A percentile compares a stretch with the other conserved stretches of the same genome.
phyloP scores from a whole-genome alignment of 2,888 invertebrate species.

The Dendrolimus houi region DNA sequence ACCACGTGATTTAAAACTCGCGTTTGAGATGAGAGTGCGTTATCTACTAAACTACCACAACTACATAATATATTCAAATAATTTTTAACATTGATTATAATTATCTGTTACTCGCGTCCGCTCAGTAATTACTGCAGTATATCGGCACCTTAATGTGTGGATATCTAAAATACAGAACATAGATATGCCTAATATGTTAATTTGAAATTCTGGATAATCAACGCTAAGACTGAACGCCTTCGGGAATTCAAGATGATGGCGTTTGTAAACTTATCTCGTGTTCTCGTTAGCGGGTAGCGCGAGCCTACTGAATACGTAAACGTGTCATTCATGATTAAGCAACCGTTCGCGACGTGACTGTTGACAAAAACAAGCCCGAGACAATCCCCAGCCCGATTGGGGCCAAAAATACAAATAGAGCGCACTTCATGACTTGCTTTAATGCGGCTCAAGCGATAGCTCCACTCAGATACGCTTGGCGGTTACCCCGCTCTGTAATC shows the following conservation, averaged over 20 bases:
- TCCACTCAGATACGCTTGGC: background rate
- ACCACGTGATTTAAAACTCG: too few relatives aligned
- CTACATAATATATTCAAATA: too few relatives aligned
- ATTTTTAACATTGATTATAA: too few relatives aligned
- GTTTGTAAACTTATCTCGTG: constrained; percentile 71
- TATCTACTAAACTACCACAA: too few relatives aligned
- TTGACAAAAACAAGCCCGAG: constrained; percentile 51
- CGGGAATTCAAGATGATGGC: constrained; percentile 59
- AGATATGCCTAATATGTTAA: constrained; percentile 59
- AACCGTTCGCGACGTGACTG: constrained; percentile 55
- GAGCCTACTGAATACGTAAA: constrained; percentile 68
- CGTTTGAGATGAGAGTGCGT: too few relatives aligned
- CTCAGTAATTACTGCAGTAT: too few relatives aligned
- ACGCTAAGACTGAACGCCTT: constrained; percentile 55
- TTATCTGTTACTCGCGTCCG: too few relatives aligned
- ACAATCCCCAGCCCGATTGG: constrained; percentile 31
- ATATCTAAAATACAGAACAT: constrained; percentile 1
- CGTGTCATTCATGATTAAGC: constrained; percentile 68
- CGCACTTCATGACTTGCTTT: constrained; percentile 8
- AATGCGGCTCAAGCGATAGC: background rate
- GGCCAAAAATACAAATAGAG: constrained; percentile 21
- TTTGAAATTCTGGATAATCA: constrained; percentile 67
- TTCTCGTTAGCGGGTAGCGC: constrained; percentile 63
- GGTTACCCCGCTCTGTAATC: background rate
- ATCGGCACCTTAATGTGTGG: too few relatives aligned